Evolutionary conservation across 2,113 vertebrate genomes (phyloP).

Genomic region (Mionectes macconnelli): DNA sequence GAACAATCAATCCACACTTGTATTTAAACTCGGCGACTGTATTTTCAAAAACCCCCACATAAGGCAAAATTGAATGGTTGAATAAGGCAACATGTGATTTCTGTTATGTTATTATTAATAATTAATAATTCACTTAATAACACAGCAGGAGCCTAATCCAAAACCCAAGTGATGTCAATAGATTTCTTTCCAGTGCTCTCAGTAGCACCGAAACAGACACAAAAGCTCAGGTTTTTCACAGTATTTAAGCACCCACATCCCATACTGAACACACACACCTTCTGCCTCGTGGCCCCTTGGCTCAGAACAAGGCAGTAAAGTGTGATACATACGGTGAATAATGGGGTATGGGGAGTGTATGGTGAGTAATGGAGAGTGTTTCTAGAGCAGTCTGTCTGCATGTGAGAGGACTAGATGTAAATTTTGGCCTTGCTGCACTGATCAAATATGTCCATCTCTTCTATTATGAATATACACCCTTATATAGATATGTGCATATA

Average conservation of each 20-base stretch:
- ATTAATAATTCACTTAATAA: conserved; percentile 70
- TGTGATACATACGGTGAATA: no score
- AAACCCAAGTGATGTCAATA: conserved; percentile 29
- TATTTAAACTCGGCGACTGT: conserved; percentile 35
- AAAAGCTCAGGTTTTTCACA: neutral
- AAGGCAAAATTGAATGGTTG: conserved; percentile 55
- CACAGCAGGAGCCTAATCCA: conserved; percentile 45
- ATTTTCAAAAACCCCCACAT: conserved; percentile 31
- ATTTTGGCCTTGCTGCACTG: neutral
- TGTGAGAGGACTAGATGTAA: neutral
- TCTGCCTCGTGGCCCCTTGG: neutral
- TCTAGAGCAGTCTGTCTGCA: neutral
- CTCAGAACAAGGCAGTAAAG: neutral
- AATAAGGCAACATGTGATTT: conserved; percentile 59
- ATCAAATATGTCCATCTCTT: neutral
- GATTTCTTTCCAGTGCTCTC: neutral
- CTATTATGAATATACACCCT: neutral
- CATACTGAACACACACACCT: neutral
- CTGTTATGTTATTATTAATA: conserved; percentile 65
- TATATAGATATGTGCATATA: neutral
- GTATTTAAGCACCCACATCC: neutral
- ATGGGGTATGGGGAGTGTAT: no score
- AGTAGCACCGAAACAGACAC: neutral
- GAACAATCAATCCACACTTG: conserved; percentile 45
- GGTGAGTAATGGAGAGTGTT: rapidly evolving